Conservation (phyloP, 35 echinoderm and acorn worm genomes). For the Ophiothrix spiculata region DNA sequence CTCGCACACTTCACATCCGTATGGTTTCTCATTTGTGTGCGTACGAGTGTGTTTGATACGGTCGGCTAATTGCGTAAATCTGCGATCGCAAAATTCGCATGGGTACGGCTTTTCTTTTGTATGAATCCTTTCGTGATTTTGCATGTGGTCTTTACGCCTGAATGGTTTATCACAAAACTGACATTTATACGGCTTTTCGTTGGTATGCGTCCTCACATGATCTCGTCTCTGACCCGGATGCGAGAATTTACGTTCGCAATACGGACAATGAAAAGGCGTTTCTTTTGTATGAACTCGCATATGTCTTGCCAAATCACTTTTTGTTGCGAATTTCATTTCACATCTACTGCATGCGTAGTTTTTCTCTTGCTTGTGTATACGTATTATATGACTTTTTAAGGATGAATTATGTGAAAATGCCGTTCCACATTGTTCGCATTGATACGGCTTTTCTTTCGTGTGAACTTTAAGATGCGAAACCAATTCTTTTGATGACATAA, state of each 20-base stretch:
- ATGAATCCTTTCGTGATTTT: slow-evolving; percentile 23
- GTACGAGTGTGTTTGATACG: slow-evolving; percentile 47
- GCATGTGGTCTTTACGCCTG: background rate
- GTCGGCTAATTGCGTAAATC: slow-evolving; percentile 53
- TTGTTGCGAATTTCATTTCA: slow-evolving; percentile 10
- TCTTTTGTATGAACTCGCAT: slow-evolving; percentile 21
- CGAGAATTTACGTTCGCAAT: slow-evolving; percentile 22
- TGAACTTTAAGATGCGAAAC: background rate
- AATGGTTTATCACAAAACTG: slow-evolving; percentile 20
- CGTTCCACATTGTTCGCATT: background rate
- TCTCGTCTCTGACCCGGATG: background rate
- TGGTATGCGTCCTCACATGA: slow-evolving; percentile 20
- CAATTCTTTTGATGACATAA: background rate
- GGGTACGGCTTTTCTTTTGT: slow-evolving; percentile 49
- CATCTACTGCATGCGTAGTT: background rate
- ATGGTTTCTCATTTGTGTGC: slow-evolving; percentile 84
- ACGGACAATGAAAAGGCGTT: slow-evolving; percentile 33
- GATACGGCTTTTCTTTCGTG: background rate
- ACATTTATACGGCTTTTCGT: slow-evolving; percentile 19
- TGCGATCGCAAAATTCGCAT: slow-evolving; percentile 35
- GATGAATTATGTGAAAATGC: background rate
- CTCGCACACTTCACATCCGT: slow-evolving; percentile 51
- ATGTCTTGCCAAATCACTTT: background rate
- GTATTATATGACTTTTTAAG: slow-evolving; percentile 6
- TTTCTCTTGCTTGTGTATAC: background rate